Base-by-base conservation (phyloP, 2,888 invertebrate genomes). In the Tetragnatha montana region DNA sequence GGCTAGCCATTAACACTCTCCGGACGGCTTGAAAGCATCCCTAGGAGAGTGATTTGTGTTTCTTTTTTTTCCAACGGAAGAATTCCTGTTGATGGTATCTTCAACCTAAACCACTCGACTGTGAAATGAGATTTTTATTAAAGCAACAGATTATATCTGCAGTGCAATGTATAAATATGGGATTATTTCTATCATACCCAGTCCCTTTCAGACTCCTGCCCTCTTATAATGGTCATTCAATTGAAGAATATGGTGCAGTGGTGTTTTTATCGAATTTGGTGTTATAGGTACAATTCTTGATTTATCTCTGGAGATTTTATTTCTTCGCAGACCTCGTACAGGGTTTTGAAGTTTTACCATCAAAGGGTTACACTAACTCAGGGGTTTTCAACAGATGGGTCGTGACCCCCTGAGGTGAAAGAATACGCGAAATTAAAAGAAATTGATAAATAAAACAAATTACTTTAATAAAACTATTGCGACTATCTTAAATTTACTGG, bases 61-160 rank as follows among this genome's bases (percentile, higher is more conserved):
- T n/a, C 76, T 19, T 12, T 50, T 17, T 50, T 10, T 51, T 50
- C 50, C 17, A 19, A 76, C 19, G 14, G 50, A 76, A 21, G n/a
- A 35, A 75, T 75, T 75, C 47, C 75, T 47, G 47, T 14, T 47
- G 75, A 75, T 75, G 50, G n/a, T 76, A 76, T 76, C 76, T 76
- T 3, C 49, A 76, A 50, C 50, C 19, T 19, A 76, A 76, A 76
- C 19, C 76, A 76, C 49, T 76, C 50, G 4, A 21, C 50, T 50
- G 19, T 76, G 76, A 76, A 76, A 76, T 76, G 49, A 51, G 76
- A 76, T 76, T 76, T 76, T 76, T 76, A 76, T 50, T 76, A 76
- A 76, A 76, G 22, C 50, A 76, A 21, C 50, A 2, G 76, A 76
- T 76, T 50, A 76, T 76, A 76, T 76, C 76, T 76, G 47, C 47